Base-by-base conservation (phyloP, 2,888 invertebrate species). In the Ochropleura plecta region DNA sequence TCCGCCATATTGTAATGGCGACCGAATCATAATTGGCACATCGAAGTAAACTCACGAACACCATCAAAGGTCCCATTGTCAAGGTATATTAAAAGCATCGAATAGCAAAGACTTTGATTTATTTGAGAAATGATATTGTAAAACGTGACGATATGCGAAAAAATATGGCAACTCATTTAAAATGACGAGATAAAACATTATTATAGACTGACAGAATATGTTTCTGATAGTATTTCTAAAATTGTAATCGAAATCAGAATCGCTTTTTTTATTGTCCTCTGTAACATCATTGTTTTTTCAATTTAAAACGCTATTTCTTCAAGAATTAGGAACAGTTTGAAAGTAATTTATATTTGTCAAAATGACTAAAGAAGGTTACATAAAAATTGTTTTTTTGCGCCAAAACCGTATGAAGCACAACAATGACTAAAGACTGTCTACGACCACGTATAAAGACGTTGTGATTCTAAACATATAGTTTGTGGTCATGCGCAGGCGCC, bases 21-120 rank as follows among this genome's bases (percentile, higher is more conserved):
- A 77, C 74, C 64, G 69, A 71, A 68, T 48, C 46, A 57, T 79
- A 83, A 85, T 86, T 84, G 83, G 81, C 57, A 68, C 65, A 75
- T 75, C 77, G 77, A 62, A 51, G 67, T 59, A 70, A 82, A 65
- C 68, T 82, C 82, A 84, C 82, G 84, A 79, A 76, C 75, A 40
- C 64, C 78, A 73, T 78, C 64, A 78, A 70, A 62, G 46, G 49
- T 55, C 60, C 80, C 66, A 86, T 84, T 86, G 84, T 86, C 49
- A 55, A 60, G 48, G 59, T 76, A 62, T 44, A 49, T 74, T 65
- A 65, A 60, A 53, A 63, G 66, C 53, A 65, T 82, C 83, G 44
- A 78, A 74, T 83, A 66, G 51, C 75, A 72, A 16, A 14, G 5
- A 46, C 59, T 68, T 75, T 69, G 51, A 40, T 62, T 51, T 64